phyloP scores from a whole-genome alignment of 2,113 vertebrate species.

The Physeter macrocephalus region DNA sequence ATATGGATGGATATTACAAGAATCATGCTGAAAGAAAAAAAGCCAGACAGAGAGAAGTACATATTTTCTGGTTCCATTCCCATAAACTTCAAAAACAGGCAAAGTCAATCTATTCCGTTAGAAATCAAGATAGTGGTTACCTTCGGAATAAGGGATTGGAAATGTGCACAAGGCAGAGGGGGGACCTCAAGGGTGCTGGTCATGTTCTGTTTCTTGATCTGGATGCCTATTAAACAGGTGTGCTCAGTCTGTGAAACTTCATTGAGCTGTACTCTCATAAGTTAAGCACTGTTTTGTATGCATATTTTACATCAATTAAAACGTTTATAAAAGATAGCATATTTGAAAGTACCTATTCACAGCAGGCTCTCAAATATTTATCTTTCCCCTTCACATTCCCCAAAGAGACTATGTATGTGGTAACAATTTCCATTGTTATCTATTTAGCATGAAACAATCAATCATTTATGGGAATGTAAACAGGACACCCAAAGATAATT shows the following conservation, averaged over 20 bases:
- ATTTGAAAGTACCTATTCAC: conserved; percentile 26
- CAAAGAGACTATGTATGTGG: not conserved
- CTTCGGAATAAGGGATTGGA: not conserved
- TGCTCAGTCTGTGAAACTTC: conserved; percentile 24
- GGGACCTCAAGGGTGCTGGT: not conserved
- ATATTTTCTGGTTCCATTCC: not conserved
- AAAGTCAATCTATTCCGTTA: not conserved
- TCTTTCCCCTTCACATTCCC: not conserved
- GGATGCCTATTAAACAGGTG: not conserved
- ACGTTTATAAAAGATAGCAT: not conserved
- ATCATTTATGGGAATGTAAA: not conserved
- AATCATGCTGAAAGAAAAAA: not conserved
- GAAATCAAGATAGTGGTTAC: not conserved
- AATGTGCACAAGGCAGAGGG: not conserved
- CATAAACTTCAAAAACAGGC: not conserved
- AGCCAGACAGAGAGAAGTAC: not conserved
- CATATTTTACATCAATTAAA: conserved; percentile 17
- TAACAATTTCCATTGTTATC: conserved; percentile 10
- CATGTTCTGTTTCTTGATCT: conserved; percentile 9
- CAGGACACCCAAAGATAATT: conserved; percentile 3
- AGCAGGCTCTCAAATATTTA: conserved; percentile 29
- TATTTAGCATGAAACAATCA: conserved; percentile 3
- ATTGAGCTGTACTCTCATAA: not conserved
- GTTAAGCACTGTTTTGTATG: not conserved
- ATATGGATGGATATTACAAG: not conserved